Evolutionary conservation across 2,113 vertebrate species (phyloP), one percentile per base, ranked within the genome.

Genomic region (Cromileptes altivelis): DNA sequence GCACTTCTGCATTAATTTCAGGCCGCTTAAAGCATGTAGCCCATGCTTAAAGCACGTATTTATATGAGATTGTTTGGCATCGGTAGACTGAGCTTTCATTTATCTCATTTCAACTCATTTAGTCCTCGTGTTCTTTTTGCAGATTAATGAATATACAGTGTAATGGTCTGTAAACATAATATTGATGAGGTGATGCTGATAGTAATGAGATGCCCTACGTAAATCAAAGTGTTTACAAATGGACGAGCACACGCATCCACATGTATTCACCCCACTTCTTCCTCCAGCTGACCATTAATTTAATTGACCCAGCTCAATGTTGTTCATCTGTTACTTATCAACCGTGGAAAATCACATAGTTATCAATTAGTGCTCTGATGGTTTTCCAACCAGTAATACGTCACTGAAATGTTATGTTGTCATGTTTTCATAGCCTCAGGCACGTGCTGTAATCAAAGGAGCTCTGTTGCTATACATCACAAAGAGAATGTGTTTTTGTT

Each of bases 91-190:
- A 79, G 33, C 58, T 62, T 80, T 85, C 74, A 86, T 92, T 80
- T 58, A 65, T 89, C 82, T 90, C 49, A 83, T 91, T 81, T 81
- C 71, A 87, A 49, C 45, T 82, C 69, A 91, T 91, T 88, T 70
- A 58, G 25, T 21, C 18, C 7, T 61, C 58, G 33, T 81, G 78
- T 89, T 89, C 61, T 62, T 62, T 81, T 72, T 63, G 47, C n/a
- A 75, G 78, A 84, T 93, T 56, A 88, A 87, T 89, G 74, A 88
- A 87, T 79, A 87, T 61, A 80, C 69, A 84, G 79, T 58, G 78
- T 84, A 83, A 89, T 81, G 89, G 82, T 82, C 80, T 83, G 70
- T 91, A 88, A 90, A 76, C 37, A 13, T 71, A 82, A 62, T 87
- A 88, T 83, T 89, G 82, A 92, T 89, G 88, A 55, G 40, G 58